A percentile compares a stretch with the other conserved stretches of the same genome.
phyloP scores from a whole-genome alignment of 2,888 invertebrate species.

The Lumbricus terrestris region DNA sequence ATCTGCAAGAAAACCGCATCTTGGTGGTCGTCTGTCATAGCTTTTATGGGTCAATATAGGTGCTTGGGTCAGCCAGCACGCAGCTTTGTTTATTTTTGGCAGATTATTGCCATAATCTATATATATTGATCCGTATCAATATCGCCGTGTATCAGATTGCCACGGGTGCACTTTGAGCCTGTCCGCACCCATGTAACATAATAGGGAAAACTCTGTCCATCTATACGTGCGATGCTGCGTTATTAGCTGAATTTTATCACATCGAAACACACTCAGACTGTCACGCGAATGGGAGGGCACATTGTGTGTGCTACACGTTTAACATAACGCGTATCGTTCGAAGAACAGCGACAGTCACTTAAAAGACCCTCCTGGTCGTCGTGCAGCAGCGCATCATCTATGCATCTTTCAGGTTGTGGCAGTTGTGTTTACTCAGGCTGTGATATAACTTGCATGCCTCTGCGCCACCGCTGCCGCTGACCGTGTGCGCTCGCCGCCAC shows the following conservation, averaged over 20 bases:
- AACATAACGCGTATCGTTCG: not conserved
- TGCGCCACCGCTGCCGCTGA: not conserved
- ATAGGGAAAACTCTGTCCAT: constrained; percentile 4
- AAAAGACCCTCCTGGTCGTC: not conserved
- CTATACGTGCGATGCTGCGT: not conserved
- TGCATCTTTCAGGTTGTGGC: constrained; percentile 3
- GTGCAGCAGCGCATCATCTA: not conserved
- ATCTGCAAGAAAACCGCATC: not conserved
- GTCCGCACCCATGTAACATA: not conserved
- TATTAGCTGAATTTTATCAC: not conserved
- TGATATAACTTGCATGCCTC: not conserved
- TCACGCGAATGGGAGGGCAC: not conserved
- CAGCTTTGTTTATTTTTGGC: constrained; percentile 17
- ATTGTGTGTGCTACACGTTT: constrained; percentile 9
- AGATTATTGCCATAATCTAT: constrained; percentile 18
- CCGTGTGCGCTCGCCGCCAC: not conserved
- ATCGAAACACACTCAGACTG: not conserved
- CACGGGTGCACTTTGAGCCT: not conserved
- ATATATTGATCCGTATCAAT: constrained; percentile 14
- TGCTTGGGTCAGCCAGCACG: constrained; percentile 9
- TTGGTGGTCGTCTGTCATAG: constrained; percentile 8
- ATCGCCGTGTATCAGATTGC: constrained; percentile 14
- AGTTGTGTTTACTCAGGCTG: not conserved
- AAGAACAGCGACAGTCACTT: not conserved
- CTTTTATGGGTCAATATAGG: constrained; percentile 18